Evolutionary conservation across 30 jellyfish, hydroid and myxozoan species (phyloP).

Genomic region (Turritopsis rubra): DNA sequence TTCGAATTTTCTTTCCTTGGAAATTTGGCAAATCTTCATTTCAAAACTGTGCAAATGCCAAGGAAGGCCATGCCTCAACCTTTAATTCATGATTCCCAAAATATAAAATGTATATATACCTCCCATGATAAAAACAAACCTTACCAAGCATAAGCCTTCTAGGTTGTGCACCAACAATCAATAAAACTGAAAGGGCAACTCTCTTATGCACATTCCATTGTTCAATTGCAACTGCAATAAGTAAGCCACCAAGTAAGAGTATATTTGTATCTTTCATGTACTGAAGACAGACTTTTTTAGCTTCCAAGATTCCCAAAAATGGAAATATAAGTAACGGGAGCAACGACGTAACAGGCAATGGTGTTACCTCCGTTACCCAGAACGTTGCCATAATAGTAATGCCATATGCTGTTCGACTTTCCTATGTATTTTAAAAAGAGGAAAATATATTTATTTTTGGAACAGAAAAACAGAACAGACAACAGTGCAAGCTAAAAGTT

Average conservation of each 20-base stretch:
- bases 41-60: too few species aligned
- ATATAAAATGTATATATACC: too few species aligned
- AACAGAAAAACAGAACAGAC: not conserved
- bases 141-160: constrained; percentile 77
- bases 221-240: constrained; percentile 95
- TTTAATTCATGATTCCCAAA: too few species aligned
- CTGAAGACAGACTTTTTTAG: constrained; percentile 67
- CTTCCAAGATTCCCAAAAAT: constrained; percentile 70
- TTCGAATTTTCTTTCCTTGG: too few species aligned
- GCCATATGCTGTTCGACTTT: constrained; percentile 68
- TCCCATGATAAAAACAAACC: too few species aligned
- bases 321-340: constrained; percentile 84
- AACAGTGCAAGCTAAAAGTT: too few species aligned
- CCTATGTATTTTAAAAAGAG: constrained; percentile 50
- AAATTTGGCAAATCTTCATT: too few species aligned
- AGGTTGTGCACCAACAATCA: constrained; percentile 94
- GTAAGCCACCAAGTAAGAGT: constrained; percentile 81
- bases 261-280: constrained; percentile 94
- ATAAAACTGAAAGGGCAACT: constrained; percentile 71
- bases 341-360: constrained; percentile 92
- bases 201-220: constrained; percentile 97
- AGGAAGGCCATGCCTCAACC: too few species aligned
- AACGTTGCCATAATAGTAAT: constrained; percentile 78
- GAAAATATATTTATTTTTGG: not conserved
- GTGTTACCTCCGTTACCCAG: constrained; percentile 94